Percentiles rank a stretch among this genome's conserved stretches.
Conservation (phyloP, 1,140 invertebrate species). For the Pseudomyrmex gracilis region DNA sequence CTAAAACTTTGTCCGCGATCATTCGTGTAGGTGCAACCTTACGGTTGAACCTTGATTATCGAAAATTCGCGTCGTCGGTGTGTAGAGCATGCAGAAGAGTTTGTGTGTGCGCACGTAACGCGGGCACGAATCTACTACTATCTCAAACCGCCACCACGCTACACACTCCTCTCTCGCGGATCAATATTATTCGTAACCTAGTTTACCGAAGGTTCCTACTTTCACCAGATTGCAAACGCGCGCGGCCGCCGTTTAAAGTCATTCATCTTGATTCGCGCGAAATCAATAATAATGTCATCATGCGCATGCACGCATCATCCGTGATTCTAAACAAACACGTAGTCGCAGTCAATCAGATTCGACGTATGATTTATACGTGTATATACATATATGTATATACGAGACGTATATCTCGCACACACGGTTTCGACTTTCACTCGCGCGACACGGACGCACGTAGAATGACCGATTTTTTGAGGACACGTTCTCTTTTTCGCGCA, state of each 20-base stretch:
- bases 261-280: conserved; percentile 64
- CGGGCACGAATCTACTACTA: neutral
- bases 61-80: neutral
- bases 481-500: conserved; percentile 10
- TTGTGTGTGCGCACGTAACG: neutral
- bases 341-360: neutral
- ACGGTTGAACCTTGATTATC: neutral
- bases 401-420: too few species aligned
- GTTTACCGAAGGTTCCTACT: conserved; percentile 70
- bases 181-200: conserved; percentile 67
- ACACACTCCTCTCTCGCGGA: neutral
- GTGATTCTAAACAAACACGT: conserved; percentile 62
- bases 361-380: conserved; percentile 53
- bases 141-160: neutral
- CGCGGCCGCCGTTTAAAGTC: conserved; percentile 54
- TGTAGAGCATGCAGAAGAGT: neutral
- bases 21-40: neutral
- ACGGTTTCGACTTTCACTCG: conserved; percentile 70
- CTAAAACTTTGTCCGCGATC: neutral
- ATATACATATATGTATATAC: too few species aligned
- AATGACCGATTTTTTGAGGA: neutral
- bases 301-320: conserved; percentile 50
- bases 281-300: conserved; percentile 40
- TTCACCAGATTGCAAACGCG: conserved; percentile 56
- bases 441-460: neutral